Percentiles rank a stretch among this genome's conserved stretches.
Conservation (phyloP, 2,797 vertebrate species). For the Schizopygopsis pylzovi region DNA sequence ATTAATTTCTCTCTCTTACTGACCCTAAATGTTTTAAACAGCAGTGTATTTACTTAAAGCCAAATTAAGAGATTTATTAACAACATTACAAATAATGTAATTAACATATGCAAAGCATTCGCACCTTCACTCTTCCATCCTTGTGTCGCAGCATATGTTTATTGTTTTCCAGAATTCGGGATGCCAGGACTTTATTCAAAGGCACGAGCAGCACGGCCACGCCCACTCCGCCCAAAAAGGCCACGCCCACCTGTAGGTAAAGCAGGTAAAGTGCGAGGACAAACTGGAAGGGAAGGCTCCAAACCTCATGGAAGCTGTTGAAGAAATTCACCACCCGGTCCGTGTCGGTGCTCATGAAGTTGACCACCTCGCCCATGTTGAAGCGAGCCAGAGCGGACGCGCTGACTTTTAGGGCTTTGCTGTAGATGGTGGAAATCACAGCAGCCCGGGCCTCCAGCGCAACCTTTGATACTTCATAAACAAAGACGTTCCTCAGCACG, state of each 20-base stretch:
- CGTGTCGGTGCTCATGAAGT: constrained; percentile 92
- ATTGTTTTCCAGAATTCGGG: constrained; percentile 87
- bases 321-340: constrained; percentile 90
- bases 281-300: constrained; percentile 91
- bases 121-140: constrained; percentile 92
- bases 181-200: constrained; percentile 90
- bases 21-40: neutral
- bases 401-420: constrained; percentile 85
- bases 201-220: constrained; percentile 90
- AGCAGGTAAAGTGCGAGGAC: constrained; percentile 89
- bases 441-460: constrained; percentile 81
- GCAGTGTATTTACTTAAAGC: neutral
- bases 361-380: constrained; percentile 87
- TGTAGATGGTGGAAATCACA: constrained; percentile 85
- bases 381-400: constrained; percentile 77
- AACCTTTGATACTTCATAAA: constrained; percentile 85
- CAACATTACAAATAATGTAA: neutral
- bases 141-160: constrained; percentile 87
- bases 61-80: neutral
- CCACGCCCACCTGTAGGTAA: constrained; percentile 89
- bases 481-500: constrained; percentile 85
- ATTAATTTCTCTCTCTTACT: neutral
- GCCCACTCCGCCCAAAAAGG: constrained; percentile 87
- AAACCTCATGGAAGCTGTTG: constrained; percentile 90
- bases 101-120: constrained; percentile 29